phyloP scores from a whole-genome alignment of 2,888 invertebrate genomes.

The Agrochola macilenta region DNA sequence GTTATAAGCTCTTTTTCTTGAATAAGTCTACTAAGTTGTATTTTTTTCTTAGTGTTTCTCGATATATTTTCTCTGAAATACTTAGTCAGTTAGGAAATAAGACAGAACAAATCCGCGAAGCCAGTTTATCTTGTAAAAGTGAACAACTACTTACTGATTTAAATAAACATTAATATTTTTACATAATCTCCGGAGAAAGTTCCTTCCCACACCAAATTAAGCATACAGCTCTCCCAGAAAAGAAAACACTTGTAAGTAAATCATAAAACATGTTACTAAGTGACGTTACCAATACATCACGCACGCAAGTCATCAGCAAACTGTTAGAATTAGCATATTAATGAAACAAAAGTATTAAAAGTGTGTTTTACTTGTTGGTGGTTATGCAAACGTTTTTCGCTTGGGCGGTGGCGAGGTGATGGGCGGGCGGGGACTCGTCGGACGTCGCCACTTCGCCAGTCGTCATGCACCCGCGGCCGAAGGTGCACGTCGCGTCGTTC shows the following conservation, averaged over 20 bases:
- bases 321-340: conserved; percentile 72
- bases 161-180: not conserved
- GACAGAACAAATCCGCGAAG: not conserved
- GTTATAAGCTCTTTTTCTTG: not conserved
- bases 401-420: conserved; percentile 83
- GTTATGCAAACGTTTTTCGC: conserved; percentile 77
- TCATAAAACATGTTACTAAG: not conserved
- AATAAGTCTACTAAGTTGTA: not conserved
- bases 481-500: conserved; percentile 74
- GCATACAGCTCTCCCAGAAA: not conserved
- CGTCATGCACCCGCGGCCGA: conserved; percentile 76
- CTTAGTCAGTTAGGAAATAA: not conserved
- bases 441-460: conserved; percentile 74
- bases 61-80: not conserved
- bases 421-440: conserved; percentile 82
- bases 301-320: conserved; percentile 45
- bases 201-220: not conserved
- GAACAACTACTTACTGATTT: not conserved
- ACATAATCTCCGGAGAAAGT: not conserved
- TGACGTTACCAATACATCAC: conserved; percentile 24
- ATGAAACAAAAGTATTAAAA: conserved; percentile 76
- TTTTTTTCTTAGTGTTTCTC: not conserved
- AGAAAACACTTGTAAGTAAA: not conserved
- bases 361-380: conserved; percentile 58
- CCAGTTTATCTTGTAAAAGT: not conserved